phyloP scores from a whole-genome alignment of 2,888 invertebrate genomes.

The Stenoptilia bipunctidactyla region DNA sequence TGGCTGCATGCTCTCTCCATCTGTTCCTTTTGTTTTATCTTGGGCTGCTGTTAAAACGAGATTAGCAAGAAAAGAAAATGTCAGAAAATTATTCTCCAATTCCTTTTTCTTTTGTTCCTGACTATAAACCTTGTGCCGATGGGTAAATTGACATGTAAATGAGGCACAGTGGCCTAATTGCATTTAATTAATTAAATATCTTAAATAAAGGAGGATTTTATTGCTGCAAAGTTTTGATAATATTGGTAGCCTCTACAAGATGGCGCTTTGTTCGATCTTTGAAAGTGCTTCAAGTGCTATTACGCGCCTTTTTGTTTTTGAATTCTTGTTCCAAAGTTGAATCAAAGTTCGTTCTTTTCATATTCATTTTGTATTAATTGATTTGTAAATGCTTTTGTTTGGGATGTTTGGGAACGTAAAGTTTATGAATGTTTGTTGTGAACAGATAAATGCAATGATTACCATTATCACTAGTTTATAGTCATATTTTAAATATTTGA shows the following conservation, averaged over 20 bases:
- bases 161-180: neutral
- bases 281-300: too few relatives aligned
- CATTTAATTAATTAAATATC: neutral
- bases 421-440: too few relatives aligned
- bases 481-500: too few relatives aligned
- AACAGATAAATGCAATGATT: too few relatives aligned
- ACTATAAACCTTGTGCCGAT: slow-evolving; percentile 1
- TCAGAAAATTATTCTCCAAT: neutral
- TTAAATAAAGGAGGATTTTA: too few relatives aligned
- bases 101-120: neutral
- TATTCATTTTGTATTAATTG: neutral
- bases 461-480: too few relatives aligned
- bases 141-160: neutral
- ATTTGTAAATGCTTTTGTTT: too few relatives aligned
- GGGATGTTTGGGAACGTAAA: too few relatives aligned
- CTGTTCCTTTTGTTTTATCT: neutral
- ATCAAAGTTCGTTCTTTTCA: neutral
- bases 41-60: neutral
- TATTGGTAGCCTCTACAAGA: too few relatives aligned
- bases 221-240: too few relatives aligned
- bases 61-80: slow-evolving; percentile 1
- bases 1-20: neutral
- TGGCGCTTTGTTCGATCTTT: too few relatives aligned
- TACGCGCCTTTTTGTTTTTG: neutral
- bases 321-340: neutral